Conservation (phyloP, 2,113 vertebrate species). For the Micronycteris hirsuta region DNA sequence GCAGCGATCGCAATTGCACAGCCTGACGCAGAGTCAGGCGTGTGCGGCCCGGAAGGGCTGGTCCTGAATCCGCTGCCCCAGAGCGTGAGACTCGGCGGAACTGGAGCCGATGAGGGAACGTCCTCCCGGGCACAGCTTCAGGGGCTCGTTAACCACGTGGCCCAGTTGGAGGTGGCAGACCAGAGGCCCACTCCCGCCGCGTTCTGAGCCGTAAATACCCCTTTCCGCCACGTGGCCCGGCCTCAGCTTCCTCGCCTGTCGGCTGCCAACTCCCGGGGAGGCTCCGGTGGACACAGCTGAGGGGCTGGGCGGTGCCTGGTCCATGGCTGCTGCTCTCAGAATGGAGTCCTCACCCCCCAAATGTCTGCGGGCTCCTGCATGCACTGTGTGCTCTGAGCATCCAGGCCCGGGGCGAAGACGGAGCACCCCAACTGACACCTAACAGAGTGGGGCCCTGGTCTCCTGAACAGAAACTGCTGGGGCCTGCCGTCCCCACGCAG, state of each 20-base stretch:
- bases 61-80: neutral
- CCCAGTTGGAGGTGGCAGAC: neutral
- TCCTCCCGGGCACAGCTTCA: fast-evolving
- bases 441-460: fast-evolving
- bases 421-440: fast-evolving
- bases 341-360: neutral
- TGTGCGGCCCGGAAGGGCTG: neutral
- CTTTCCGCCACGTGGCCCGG: fast-evolving
- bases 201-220: fast-evolving
- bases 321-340: neutral
- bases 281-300: fast-evolving
- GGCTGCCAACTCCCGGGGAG: too few species aligned
- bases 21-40: neutral
- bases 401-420: neutral
- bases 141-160: neutral
- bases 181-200: fast-evolving
- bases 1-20: fast-evolving
- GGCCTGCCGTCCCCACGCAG: neutral
- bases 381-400: neutral
- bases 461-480: neutral
- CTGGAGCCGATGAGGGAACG: fast-evolving
- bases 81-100: neutral
- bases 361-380: neutral
- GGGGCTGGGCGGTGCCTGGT: neutral
- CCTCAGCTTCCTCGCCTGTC: neutral